A percentile compares a stretch with the other conserved stretches of the same genome.
phyloP scores from a whole-genome alignment of 1,140 invertebrate genomes.

The Listronotus bonariensis region DNA sequence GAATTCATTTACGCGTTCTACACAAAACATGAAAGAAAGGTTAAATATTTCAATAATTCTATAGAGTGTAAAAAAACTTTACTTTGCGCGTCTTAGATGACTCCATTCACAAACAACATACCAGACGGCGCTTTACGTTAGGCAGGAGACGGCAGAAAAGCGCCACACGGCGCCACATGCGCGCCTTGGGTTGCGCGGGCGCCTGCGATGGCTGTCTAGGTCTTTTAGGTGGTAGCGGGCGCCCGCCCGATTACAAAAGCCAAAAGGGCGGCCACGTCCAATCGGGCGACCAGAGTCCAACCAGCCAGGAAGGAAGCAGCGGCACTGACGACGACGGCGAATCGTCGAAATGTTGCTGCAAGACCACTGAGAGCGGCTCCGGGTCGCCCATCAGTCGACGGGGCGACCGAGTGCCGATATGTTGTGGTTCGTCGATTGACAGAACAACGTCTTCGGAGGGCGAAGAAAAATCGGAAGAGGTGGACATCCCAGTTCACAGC shows the following conservation, averaged over 20 bases:
- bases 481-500: conserved; percentile 11
- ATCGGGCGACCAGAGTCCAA: neutral
- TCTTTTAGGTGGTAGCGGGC: conserved; percentile 43
- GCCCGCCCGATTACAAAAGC: conserved; percentile 42
- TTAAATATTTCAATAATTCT: neutral
- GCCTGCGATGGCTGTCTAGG: conserved; percentile 49
- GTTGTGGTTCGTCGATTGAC: neutral
- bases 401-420: neutral
- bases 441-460: neutral
- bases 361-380: conserved; percentile 6
- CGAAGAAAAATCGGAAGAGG: conserved; percentile 9
- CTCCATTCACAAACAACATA: conserved; percentile 12
- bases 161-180: conserved; percentile 23
- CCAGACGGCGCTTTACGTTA: conserved; percentile 13
- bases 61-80: neutral
- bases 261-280: conserved; percentile 3
- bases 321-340: conserved; percentile 16
- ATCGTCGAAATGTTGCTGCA: conserved; percentile 6
- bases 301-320: conserved; percentile 2
- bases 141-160: neutral
- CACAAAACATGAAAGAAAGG: no score
- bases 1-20: no score
- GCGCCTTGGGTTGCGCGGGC: conserved; percentile 37
- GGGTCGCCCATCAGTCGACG: neutral
- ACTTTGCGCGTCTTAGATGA: conserved; percentile 18